Percentiles rank a stretch among this genome's conserved stretches.
These are phyloP conservation scores for Brachymystax lenok DNA, from an alignment of 2,797 vertebrate species.

Conservation along the genomic window DNA sequence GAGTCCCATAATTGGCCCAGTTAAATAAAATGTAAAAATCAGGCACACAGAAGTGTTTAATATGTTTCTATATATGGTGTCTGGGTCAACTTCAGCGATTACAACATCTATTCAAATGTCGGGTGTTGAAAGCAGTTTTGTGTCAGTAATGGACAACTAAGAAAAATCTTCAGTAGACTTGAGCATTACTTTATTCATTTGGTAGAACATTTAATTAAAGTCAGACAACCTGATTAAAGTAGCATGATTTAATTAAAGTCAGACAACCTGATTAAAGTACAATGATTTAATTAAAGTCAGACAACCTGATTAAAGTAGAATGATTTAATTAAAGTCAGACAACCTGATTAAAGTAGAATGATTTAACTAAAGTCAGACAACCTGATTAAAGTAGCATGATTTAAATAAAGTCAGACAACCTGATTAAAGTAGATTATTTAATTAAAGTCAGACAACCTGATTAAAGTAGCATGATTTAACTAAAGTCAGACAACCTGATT, in stretches of 20 bases:
- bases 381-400: neutral
- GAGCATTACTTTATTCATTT: neutral
- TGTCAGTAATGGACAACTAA: too few species aligned
- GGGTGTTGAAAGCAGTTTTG: neutral
- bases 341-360: neutral
- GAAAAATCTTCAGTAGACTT: too few species aligned
- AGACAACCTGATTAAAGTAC: neutral
- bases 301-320: neutral
- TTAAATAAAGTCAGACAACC: neutral
- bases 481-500: neutral
- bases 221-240: neutral
- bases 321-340: neutral
- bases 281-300: neutral
- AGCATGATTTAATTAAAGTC: neutral
- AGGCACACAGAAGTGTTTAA: too few species aligned
- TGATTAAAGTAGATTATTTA: neutral
- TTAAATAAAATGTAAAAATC: too few species aligned
- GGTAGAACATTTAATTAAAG: neutral
- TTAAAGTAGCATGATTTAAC: neutral
- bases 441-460: neutral
- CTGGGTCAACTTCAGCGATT: too few species aligned
- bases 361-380: neutral
- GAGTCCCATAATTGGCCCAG: too few species aligned
- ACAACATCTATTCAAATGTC: too few species aligned
- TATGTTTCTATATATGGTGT: too few species aligned